These are phyloP conservation scores for Rhodeus uyekii DNA, from an alignment of 2,797 vertebrate genomes.

Conservation along the genomic window DNA sequence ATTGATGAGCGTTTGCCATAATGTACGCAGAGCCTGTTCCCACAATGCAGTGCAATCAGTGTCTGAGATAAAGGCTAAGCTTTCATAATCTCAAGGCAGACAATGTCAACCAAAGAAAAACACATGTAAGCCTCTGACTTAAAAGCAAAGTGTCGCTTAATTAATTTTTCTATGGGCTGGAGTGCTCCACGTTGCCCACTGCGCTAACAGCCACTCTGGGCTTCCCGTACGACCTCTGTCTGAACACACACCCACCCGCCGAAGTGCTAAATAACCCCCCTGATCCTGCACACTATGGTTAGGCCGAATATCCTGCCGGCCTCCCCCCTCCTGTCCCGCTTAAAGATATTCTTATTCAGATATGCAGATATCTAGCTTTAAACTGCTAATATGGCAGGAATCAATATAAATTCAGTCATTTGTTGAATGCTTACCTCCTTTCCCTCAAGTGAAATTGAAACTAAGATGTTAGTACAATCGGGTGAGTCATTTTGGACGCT, in stretches of 20 bases:
- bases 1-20: constrained; percentile 46
- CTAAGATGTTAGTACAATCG: constrained; percentile 73
- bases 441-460: constrained; percentile 72
- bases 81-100: constrained; percentile 38
- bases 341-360: constrained; percentile 64
- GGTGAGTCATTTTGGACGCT: constrained; percentile 82
- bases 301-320: constrained; percentile 38
- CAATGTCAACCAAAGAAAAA: constrained; percentile 35
- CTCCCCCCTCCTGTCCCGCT: constrained; percentile 26
- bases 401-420: constrained; percentile 89
- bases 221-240: constrained; percentile 25
- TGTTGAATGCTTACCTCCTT: constrained; percentile 85
- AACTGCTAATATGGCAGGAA: constrained; percentile 83
- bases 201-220: constrained; percentile 2
- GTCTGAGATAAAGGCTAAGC: constrained; percentile 23
- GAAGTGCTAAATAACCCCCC: constrained; percentile 40
- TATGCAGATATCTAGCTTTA: constrained; percentile 78
- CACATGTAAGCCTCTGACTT: constrained; percentile 18
- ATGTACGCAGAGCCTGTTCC: constrained; percentile 12
- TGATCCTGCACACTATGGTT: constrained; percentile 8
- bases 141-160: constrained; percentile 32
- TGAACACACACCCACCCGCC: constrained; percentile 13
- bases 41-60: constrained; percentile 31
- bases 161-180: constrained; percentile 35
- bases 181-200: constrained; percentile 1